These are phyloP conservation scores for Budorcas taxicolor DNA, from an alignment of 2,113 vertebrate species.

Conservation along the genomic window DNA sequence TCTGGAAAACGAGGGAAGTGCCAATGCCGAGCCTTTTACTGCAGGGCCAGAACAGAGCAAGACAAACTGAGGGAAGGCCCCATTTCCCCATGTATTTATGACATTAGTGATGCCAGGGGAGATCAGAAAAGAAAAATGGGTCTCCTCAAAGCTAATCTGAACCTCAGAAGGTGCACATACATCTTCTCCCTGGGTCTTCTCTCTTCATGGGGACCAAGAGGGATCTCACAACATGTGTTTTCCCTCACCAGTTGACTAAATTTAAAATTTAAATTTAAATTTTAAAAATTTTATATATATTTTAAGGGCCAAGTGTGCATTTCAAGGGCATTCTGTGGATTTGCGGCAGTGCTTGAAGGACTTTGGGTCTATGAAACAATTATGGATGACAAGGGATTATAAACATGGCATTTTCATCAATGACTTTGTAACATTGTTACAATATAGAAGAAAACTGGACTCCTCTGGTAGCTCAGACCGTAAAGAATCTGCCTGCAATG, in stretches of 20 bases:
- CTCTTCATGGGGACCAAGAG: not conserved
- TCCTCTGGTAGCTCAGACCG: not conserved
- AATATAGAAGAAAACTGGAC: not conserved
- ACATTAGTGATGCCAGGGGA: not conserved
- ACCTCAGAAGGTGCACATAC: not conserved
- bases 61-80: not conserved
- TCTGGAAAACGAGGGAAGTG: not conserved
- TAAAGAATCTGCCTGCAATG: not conserved
- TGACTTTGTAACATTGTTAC: not conserved
- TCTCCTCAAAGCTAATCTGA: not conserved
- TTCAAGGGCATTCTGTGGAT: conserved; percentile 42
- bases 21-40: not conserved
- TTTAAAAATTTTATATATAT: not conserved
- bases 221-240: not conserved
- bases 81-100: not conserved
- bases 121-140: not conserved
- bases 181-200: not conserved
- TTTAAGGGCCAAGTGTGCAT: conserved; percentile 30
- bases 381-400: conserved; percentile 42
- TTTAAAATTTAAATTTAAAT: too few relatives aligned
- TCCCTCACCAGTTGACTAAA: not conserved
- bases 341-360: not conserved
- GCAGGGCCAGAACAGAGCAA: not conserved
- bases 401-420: conserved; percentile 34
- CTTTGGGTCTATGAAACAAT: not conserved